Evolutionary conservation across 2,113 vertebrate genomes (phyloP), one percentile per base, ranked within the genome.

Genomic region (Podilymbus podiceps): DNA sequence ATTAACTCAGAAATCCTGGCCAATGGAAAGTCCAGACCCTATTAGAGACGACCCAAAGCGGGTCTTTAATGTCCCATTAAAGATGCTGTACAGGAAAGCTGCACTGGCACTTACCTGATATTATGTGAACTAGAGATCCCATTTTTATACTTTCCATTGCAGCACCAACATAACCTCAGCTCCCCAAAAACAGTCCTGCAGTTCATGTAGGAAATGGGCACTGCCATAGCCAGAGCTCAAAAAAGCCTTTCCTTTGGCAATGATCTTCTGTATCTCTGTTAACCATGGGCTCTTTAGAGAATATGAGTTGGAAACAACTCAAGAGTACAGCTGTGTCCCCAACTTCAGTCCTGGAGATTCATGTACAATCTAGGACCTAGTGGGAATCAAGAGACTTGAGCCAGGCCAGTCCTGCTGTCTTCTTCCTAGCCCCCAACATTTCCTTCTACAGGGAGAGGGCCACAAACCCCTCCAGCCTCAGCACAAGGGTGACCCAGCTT

Each of bases 401-500:
- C 44, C 11, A 55, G n/a, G 13, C 18, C 6, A 74, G 7, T 16
- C 23, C 42, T 77, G 8, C 20, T 40, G 23, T 52, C 50, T 86
- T 60, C 35, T 67, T 56, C 19, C 40, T 33, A 47, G 8, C 4
- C 13, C 2, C 5, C 11, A 58, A 9, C 5, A 38, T 53, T 40
- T 79, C 12, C 6, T 84, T 62, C 20, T 35, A 25, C 11, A 30
- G 9, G 18, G 42, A 69, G 49, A 58, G 20, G 19, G 21, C 5
- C 33, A 75, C 33, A 79, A 63, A 44, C 17, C 16, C 6, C 4
- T 63, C 19, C 5, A 25, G 12, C 13, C 28, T 22, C 28, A 22
- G 18, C 7, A 2, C 9, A 15, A 0, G 0, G 11, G 10, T 46
- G 27, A 1, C 16, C 12, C 11, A 63, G 23, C 12, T 88, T 33